Base-by-base conservation (phyloP, 2,888 invertebrate species). In the Nezara viridula region DNA sequence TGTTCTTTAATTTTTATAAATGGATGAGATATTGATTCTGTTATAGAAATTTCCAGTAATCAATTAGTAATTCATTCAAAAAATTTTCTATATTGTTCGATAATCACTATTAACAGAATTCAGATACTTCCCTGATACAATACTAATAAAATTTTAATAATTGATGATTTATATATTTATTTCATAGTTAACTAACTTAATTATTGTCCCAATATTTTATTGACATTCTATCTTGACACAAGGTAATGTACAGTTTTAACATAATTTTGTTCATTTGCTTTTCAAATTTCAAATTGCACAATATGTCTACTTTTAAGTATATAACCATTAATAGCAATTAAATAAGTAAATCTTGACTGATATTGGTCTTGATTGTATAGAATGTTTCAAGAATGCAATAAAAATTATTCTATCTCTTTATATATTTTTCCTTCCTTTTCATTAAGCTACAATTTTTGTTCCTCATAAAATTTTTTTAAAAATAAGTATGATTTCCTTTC, bases 391-490 rank as follows among this genome's bases (percentile, higher is more conserved):
- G 89, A 91, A 90, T 91, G 91, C 91, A 91, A 91, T 91, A 91
- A 91, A 91, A 89, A 91, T 90, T 91, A 91, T 91, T 91, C 91
- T 91, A 91, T 91, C 91, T 91, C 91, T 91, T 91, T 91, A 91
- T 90, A 88, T 49, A 55, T n/a, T n/a, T 50, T 81, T 10, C 37
- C 44, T 88, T 60, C 50, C 60, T 60, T 60, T 32, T 60, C 27
- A 32, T 60, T 32, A 32, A 14, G 32, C 16, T 32, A 60, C 27
- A 10, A 60, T n/a, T 60, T 27, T 12, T 52, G 24, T 6, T 21
- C 52, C 24, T 52, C 52, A 52, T 21, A n/a, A n/a, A n/a, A n/a
- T n/a, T n/a, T n/a, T n/a, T n/a, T n/a, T n/a, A n/a, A n/a, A n/a
- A n/a, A n/a, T n/a, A n/a, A n/a, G n/a, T n/a, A n/a, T n/a, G n/a